Percentiles rank a stretch among this genome's conserved stretches.
These are phyloP conservation scores for Tupaia chinensis DNA, from an alignment of 2,113 vertebrate species.

Conservation along the genomic window DNA sequence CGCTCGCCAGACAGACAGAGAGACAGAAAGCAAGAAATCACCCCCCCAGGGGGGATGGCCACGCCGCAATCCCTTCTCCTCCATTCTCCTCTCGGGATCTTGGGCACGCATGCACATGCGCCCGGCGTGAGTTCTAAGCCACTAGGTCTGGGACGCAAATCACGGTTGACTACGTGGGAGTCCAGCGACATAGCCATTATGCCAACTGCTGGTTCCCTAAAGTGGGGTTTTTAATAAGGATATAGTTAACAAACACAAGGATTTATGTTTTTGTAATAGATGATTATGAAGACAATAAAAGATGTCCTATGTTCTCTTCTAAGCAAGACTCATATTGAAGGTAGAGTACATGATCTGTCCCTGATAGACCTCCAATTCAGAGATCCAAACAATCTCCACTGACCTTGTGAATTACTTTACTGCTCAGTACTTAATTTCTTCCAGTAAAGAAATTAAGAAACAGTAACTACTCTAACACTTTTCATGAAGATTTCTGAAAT, in stretches of 20 bases:
- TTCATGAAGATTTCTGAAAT: conserved; percentile 57
- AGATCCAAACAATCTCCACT: neutral
- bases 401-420: conserved; percentile 34
- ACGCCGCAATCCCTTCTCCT: too few species aligned
- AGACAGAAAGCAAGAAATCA: too few species aligned
- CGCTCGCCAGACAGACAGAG: too few species aligned
- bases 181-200: too few species aligned
- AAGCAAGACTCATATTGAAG: neutral
- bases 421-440: conserved; percentile 50
- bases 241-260: neutral
- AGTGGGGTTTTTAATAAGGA: neutral
- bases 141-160: too few species aligned
- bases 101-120: too few species aligned
- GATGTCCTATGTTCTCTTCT: neutral
- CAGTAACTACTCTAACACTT: conserved; percentile 33
- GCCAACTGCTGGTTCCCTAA: too few species aligned
- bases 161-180: too few species aligned
- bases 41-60: too few species aligned
- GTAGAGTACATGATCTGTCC: neutral
- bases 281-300: neutral
- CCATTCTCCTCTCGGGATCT: too few species aligned
- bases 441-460: conserved; percentile 67
- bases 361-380: neutral
- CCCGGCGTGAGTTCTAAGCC: too few species aligned
- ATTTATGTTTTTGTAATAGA: neutral